These are phyloP conservation scores for Poeciliopsis gracilis DNA, from an alignment of 2,797 vertebrate species.

Conservation along the genomic window DNA sequence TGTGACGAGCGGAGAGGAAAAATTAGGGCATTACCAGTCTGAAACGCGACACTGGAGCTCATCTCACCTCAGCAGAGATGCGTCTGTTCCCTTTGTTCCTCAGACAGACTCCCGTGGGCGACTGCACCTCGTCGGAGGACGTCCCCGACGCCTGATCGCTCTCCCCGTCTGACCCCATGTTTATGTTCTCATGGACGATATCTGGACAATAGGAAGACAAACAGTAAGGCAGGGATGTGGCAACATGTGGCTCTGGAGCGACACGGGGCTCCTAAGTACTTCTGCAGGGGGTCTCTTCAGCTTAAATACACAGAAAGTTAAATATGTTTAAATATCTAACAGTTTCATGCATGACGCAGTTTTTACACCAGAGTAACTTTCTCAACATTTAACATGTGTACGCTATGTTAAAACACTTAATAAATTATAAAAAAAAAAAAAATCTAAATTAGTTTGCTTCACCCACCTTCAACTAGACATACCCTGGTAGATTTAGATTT, in stretches of 20 bases:
- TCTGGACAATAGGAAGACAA: conserved; percentile 70
- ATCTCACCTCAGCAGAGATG: conserved; percentile 93
- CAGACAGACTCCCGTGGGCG: conserved; percentile 93
- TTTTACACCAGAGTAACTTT: background rate
- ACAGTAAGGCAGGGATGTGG: background rate
- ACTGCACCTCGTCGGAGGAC: conserved; percentile 95
- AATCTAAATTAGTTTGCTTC: background rate
- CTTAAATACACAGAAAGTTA: background rate
- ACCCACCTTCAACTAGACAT: background rate
- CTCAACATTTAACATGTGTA: background rate
- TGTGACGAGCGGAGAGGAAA: background rate
- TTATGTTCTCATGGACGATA: conserved; percentile 96
- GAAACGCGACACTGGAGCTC: background rate
- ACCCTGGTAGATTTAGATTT: background rate
- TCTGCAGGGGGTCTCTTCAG: background rate
- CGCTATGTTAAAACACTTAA: background rate
- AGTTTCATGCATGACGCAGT: background rate
- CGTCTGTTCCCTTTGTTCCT: conserved; percentile 92
- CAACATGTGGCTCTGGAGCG: background rate
- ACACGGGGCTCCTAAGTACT: background rate
- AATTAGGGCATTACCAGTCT: background rate
- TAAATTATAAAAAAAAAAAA: background rate
- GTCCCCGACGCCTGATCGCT: conserved; percentile 97
- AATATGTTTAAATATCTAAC: background rate
- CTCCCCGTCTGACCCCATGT: conserved; percentile 97